A percentile compares a stretch with the other conserved stretches of the same genome.
Evolutionary conservation across 2,797 vertebrate genomes (phyloP).

Genomic region (Spinus olivaceus): DNA sequence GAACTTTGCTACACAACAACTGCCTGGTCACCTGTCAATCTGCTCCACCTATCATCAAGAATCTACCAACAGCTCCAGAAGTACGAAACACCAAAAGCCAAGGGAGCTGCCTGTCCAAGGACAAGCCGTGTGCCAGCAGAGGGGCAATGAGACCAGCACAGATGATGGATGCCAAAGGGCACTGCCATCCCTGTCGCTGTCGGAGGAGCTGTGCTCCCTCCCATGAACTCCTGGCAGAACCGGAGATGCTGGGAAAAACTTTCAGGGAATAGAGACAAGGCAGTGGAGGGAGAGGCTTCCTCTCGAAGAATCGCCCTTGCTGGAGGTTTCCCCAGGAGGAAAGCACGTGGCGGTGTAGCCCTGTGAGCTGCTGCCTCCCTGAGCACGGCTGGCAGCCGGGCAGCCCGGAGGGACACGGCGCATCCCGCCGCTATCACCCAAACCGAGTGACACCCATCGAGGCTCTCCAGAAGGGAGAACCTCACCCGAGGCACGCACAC

Average conservation of each 20-base stretch:
- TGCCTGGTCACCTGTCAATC: background rate
- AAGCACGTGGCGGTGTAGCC: background rate
- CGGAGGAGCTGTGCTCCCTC: accelerated
- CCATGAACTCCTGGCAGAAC: background rate
- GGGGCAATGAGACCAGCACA: accelerated
- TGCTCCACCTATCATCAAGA: background rate
- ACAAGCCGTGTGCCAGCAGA: accelerated
- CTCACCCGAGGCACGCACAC: background rate
- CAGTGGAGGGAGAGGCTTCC: accelerated
- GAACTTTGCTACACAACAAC: accelerated
- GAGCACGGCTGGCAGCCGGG: accelerated
- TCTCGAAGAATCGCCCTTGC: accelerated
- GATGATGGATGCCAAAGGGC: accelerated
- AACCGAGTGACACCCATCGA: accelerated
- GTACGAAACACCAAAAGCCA: background rate
- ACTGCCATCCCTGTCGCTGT: accelerated
- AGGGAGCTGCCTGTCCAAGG: background rate
- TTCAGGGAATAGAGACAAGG: background rate
- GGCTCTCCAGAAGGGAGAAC: background rate
- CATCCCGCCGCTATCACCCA: background rate
- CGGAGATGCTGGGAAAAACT: background rate
- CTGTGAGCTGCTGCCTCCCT: accelerated
- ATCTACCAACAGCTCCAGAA: background rate
- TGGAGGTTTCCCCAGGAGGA: background rate
- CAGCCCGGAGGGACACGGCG: accelerated